A percentile compares a stretch with the other conserved stretches of the same genome.
Evolutionary conservation across 2,888 invertebrate species (phyloP).

Genomic region (Brassicogethes aeneus): DNA sequence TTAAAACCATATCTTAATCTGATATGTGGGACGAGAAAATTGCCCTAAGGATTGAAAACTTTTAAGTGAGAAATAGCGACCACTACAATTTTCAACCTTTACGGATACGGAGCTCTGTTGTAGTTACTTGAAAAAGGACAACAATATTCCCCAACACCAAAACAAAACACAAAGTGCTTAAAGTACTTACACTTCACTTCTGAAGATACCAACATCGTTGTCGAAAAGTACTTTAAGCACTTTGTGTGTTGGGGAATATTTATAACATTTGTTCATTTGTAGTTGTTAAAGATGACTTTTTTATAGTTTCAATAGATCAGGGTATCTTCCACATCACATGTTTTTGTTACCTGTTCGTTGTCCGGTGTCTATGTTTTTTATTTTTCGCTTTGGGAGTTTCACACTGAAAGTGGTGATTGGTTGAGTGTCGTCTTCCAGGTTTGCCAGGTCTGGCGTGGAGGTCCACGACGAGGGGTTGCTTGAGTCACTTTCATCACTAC

Average conservation of each 20-base stretch:
- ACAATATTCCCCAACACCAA: conserved; percentile 1
- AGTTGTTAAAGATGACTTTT: too few relatives aligned
- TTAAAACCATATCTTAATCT: background rate
- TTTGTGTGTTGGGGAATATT: too few relatives aligned
- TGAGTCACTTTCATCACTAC: conserved; percentile 20
- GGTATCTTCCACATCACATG: background rate
- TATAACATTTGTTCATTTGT: too few relatives aligned
- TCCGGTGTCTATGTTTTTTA: conserved; percentile 52
- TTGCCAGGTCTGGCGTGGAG: conserved; percentile 72
- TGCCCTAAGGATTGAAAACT: too few relatives aligned
- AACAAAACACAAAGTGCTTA: too few relatives aligned
- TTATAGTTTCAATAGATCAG: background rate
- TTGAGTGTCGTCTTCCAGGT: conserved; percentile 50
- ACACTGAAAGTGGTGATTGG: conserved; percentile 58
- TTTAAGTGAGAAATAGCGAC: too few relatives aligned
- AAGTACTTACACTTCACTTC: too few relatives aligned
- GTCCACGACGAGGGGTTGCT: conserved; percentile 58
- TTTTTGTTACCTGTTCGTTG: conserved; percentile 33
- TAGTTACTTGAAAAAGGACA: too few relatives aligned
- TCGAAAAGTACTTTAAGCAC: too few relatives aligned
- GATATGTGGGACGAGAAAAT: background rate
- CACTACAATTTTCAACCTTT: too few relatives aligned
- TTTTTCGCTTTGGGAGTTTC: conserved; percentile 56
- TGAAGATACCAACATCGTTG: too few relatives aligned
- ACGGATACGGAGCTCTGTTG: too few relatives aligned